phyloP scores from a whole-genome alignment of 2,797 vertebrate species.

The Chelonia mydas region DNA sequence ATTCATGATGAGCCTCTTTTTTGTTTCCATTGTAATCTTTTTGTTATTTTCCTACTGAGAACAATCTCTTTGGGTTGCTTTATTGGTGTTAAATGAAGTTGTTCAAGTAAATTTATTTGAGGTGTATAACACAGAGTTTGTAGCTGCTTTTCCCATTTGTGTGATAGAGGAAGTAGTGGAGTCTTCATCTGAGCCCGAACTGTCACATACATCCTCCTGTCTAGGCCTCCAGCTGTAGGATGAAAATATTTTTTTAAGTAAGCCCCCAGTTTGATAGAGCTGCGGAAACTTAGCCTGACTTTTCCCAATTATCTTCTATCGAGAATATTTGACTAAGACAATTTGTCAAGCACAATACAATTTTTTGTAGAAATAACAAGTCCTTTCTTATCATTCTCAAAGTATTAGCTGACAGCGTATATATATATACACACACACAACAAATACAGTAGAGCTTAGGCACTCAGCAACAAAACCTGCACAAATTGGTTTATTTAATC shows the following conservation, averaged over 20 bases:
- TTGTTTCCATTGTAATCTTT: neutral
- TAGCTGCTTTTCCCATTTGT: slow-evolving; percentile 12
- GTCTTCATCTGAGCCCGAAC: neutral
- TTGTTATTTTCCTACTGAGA: neutral
- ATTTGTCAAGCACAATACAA: slow-evolving; percentile 16
- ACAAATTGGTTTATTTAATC: neutral
- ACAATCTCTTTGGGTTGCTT: neutral
- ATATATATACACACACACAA: neutral
- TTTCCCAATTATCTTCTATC: slow-evolving; percentile 3
- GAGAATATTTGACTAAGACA: slow-evolving; percentile 14
- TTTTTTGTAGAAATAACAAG: neutral
- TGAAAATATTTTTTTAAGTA: neutral
- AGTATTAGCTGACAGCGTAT: neutral
- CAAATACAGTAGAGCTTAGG: neutral
- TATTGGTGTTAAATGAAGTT: neutral
- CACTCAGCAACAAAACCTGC: neutral
- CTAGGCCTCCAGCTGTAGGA: neutral
- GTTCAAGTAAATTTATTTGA: slow-evolving; percentile 16
- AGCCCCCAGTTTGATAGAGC: neutral
- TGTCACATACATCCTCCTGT: neutral
- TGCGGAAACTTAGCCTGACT: neutral
- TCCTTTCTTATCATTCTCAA: neutral
- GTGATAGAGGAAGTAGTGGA: neutral
- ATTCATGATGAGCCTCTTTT: neutral
- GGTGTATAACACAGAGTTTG: neutral